phyloP scores from a whole-genome alignment of 2,888 invertebrate species.

The Euclidia mi region DNA sequence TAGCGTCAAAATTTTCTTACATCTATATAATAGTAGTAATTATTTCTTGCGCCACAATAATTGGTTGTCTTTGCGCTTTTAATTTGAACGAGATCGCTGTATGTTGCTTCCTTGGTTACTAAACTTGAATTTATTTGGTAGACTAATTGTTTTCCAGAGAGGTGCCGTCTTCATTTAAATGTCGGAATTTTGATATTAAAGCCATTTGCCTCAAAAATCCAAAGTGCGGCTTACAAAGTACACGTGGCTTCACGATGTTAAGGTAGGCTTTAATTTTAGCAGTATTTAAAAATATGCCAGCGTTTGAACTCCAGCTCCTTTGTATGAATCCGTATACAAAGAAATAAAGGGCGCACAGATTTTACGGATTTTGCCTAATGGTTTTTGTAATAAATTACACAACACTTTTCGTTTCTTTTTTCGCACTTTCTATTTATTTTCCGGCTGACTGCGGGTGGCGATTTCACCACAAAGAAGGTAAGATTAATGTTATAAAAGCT shows the following conservation, averaged over 20 bases:
- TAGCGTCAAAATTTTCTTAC: too few relatives aligned
- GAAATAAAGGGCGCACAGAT: not conserved
- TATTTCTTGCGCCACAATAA: slow-evolving; percentile 6
- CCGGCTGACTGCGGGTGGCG: too few relatives aligned
- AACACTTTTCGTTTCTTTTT: too few relatives aligned
- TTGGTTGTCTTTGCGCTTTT: slow-evolving; percentile 16
- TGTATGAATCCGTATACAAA: not conserved
- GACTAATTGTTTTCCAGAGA: slow-evolving; percentile 12
- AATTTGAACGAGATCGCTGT: slow-evolving; percentile 12
- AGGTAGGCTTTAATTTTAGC: too few relatives aligned
- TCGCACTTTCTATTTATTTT: too few relatives aligned
- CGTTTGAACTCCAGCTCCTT: not conserved
- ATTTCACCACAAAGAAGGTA: too few relatives aligned
- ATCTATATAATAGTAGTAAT: too few relatives aligned
- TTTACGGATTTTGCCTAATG: not conserved
- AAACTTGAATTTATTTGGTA: slow-evolving; percentile 15
- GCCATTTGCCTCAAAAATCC: slow-evolving; percentile 13
- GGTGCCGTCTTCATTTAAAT: slow-evolving; percentile 14
- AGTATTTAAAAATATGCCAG: too few relatives aligned
- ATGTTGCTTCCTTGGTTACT: slow-evolving; percentile 3
- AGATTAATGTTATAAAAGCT: too few relatives aligned
- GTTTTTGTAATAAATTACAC: not conserved
- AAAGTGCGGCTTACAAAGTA: slow-evolving; percentile 19
- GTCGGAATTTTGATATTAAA: slow-evolving; percentile 14
- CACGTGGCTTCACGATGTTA: too few relatives aligned